These are phyloP conservation scores for Tribolium freemani DNA, from an alignment of 2,888 invertebrate genomes.

Conservation along the genomic window DNA sequence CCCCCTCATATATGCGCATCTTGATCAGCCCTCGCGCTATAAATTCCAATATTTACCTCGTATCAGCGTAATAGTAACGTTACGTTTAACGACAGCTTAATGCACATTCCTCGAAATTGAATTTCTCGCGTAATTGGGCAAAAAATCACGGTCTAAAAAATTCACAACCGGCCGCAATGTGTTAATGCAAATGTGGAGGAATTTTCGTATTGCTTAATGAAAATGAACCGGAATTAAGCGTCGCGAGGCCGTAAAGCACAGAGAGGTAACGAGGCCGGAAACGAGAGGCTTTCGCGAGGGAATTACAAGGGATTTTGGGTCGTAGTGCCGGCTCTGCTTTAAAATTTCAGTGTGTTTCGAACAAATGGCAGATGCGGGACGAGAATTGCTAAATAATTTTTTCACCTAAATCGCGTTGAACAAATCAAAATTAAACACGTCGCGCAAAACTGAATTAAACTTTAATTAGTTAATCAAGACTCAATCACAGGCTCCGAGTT, in stretches of 20 bases:
- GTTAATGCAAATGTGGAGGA: constrained; percentile 15
- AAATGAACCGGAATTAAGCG: constrained; percentile 36
- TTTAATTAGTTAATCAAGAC: not conserved
- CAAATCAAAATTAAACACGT: too few relatives aligned
- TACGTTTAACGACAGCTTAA: constrained; percentile 32
- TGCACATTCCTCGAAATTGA: constrained; percentile 21
- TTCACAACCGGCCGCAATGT: constrained; percentile 18
- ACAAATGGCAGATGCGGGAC: not conserved
- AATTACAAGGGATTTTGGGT: constrained; percentile 18
- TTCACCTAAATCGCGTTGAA: not conserved
- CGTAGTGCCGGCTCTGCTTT: not conserved
- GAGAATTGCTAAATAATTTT: not conserved
- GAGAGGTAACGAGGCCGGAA: constrained; percentile 24
- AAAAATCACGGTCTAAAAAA: constrained; percentile 6
- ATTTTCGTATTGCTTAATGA: constrained; percentile 33
- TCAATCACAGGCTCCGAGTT: not conserved
- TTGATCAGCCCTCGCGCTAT: not conserved
- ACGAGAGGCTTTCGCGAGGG: constrained; percentile 16
- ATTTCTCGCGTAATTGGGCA: constrained; percentile 11
- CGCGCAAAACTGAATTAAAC: not conserved
- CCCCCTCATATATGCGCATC: not conserved
- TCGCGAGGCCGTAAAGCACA: constrained; percentile 15
- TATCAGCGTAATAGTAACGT: constrained; percentile 13
- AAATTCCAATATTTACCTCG: constrained; percentile 17
- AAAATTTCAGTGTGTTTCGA: not conserved